These are phyloP conservation scores for Leptinotarsa undecemlineata DNA, from an alignment of 1,140 invertebrate genomes.

Conservation along the genomic window DNA sequence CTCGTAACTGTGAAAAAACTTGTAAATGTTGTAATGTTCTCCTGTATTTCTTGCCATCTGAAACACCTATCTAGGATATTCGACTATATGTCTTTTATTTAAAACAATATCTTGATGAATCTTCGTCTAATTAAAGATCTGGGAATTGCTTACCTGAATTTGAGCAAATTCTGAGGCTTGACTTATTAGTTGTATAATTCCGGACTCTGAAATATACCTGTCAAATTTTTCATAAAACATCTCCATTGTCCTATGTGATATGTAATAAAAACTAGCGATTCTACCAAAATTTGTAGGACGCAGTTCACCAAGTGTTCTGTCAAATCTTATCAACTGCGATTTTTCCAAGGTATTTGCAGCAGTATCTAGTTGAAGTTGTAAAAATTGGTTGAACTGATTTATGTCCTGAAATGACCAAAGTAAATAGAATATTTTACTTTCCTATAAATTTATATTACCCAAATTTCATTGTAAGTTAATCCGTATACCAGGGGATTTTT, in stretches of 20 bases:
- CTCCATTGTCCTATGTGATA: conserved; percentile 95
- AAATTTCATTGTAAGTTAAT: conserved; percentile 47
- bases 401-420: conserved; percentile 30
- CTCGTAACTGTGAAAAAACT: too few relatives aligned
- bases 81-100: too few relatives aligned
- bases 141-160: conserved; percentile 72
- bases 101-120: too few relatives aligned
- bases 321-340: conserved; percentile 92
- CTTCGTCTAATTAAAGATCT: neutral
- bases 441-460: conserved; percentile 23
- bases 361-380: conserved; percentile 45
- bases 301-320: conserved; percentile 80
- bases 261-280: conserved; percentile 97
- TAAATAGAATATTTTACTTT: neutral
- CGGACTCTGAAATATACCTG: conserved; percentile 82
- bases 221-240: conserved; percentile 82
- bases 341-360: conserved; percentile 88
- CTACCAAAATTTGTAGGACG: conserved; percentile 81
- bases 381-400: conserved; percentile 41
- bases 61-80: too few relatives aligned
- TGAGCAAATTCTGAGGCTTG: conserved; percentile 94
- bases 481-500: conserved; percentile 81
- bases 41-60: too few relatives aligned
- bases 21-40: too few relatives aligned
- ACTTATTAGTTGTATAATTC: conserved; percentile 88